A percentile compares a stretch with the other conserved stretches of the same genome.
Evolutionary conservation across 1,140 invertebrate genomes (phyloP).

Genomic region (Dinothrombium tinctorium): DNA sequence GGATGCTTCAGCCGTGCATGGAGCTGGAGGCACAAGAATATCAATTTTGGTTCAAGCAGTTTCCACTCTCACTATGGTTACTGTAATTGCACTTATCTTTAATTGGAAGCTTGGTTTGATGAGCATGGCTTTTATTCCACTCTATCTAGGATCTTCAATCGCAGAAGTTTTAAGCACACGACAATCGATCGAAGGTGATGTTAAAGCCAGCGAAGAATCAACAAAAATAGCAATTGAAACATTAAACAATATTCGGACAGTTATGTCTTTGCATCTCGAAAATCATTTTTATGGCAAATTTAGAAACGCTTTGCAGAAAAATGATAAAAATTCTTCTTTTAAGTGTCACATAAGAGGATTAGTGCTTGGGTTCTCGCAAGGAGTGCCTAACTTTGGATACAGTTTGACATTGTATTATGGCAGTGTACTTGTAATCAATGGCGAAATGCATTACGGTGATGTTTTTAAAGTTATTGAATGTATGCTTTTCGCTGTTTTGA

Average conservation of each 20-base stretch:
- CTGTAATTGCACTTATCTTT: slow-evolving; percentile 22
- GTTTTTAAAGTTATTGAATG: neutral
- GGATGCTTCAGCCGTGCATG: slow-evolving; percentile 28
- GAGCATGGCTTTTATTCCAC: slow-evolving; percentile 20
- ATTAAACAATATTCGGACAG: slow-evolving; percentile 22
- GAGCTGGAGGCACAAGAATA: slow-evolving; percentile 31
- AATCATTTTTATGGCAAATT: neutral
- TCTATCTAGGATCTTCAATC: slow-evolving; percentile 21
- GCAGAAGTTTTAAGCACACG: slow-evolving; percentile 25
- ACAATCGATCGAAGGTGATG: slow-evolving; percentile 17
- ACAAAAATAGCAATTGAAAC: slow-evolving; percentile 26
- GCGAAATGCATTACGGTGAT: too few species aligned
- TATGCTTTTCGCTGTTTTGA: neutral
- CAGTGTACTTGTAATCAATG: too few species aligned
- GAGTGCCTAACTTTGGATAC: too few species aligned
- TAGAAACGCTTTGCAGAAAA: too few species aligned
- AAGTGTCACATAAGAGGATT: too few species aligned
- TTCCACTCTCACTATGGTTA: slow-evolving; percentile 22
- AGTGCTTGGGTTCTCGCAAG: too few species aligned
- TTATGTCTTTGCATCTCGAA: slow-evolving; percentile 15
- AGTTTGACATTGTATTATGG: neutral
- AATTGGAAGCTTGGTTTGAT: slow-evolving; percentile 24
- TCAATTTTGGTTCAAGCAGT: slow-evolving; percentile 22
- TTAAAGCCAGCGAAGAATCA: slow-evolving; percentile 21
- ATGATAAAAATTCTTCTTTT: too few species aligned